Evolutionary conservation across 2,113 vertebrate genomes (phyloP), one percentile per base, ranked within the genome.

Genomic region (Lanius ludovicianus): DNA sequence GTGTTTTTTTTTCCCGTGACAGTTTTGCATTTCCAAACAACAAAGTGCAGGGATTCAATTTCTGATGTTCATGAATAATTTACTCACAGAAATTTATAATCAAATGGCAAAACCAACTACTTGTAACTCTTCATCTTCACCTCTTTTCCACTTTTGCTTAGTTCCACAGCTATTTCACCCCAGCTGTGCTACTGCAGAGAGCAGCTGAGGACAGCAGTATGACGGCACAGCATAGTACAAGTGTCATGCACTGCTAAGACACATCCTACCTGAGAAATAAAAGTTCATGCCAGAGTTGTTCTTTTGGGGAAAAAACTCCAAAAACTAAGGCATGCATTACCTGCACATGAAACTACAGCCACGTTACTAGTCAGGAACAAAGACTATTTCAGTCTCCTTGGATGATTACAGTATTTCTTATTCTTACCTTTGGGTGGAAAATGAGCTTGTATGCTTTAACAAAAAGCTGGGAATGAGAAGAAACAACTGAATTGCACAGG

Each of bases 1-100:
- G 35, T 23, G 10, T 0, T 1, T 0, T 3, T 0, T 1, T 47
- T 15, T 7, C 7, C 12, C 13, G 6, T 2, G 21, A 47, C 11
- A 39, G 13, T 15, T 88, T 47, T 64, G 42, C 1, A 18, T 69
- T 95, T 86, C 57, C 67, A 83, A 88, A 60, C 14, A 73, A 24
- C 44, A 69, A 65, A 39, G 23, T 16, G 15, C 24, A 52, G 5
- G 15, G n/a, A 78, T 47, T 65, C 24, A 0, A 42, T 33, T 93
- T 67, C 62, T 62, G 52, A 74, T 42, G 24, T 20, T 81, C 14
- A 17, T 2, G 2, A 71, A 69, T 33, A 22, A 70, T 59, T 55
- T 71, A 30, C 4, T 63, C 13, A 57, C 13, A 53, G 16, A 53
- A 41, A 56, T 47, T 77, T 42, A 50, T 47, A 74, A 81, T 67